Evolutionary conservation across 1,140 invertebrate species (phyloP), one percentile per base, ranked within the genome.

Genomic region (Copidosoma floridanum): DNA sequence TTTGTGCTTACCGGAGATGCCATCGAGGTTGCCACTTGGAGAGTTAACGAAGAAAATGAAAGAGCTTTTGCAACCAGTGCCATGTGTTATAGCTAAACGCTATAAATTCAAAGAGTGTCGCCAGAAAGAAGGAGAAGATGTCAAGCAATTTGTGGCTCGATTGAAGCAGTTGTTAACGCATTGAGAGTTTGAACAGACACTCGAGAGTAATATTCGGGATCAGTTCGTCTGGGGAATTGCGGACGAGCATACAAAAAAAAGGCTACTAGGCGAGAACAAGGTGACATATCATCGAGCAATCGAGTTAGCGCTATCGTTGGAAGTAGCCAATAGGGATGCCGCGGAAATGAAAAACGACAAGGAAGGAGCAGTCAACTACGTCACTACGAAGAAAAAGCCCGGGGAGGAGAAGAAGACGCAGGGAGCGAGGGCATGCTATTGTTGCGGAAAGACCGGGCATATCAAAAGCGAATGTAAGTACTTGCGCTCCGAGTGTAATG

Each of bases 1-100:
- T 59, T 52, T 75, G 43, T 73, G 72, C 53, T 59, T 64, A 6
- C 71, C 69, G 8, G 26, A 29, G 0, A 48, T 67, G 12, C 73
- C 73, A 2, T 63, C 66, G 20, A 29, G 43, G 8, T 70, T 70
- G 27, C 66, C 66, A 0, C 71, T 65, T 40, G 46, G 20, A 0
- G 66, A 74, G 24, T 61, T 73, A 29, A 58, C 65, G 10, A 51
- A 27, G 20, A 59, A 72, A 1, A 66, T 75, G 61, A 62, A 60
- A 14, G 37, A 68, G 1, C 68, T 74, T 50, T 54, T 75, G 37
- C 53, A 75, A 43, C 75, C 72, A 2, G 55, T 57, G 16, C 61
- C 68, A 1, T 74, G 68, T 8, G 59, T 67, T 8, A 69, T 73
- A 26, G n/a, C n/a, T n/a, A n/a, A n/a, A n/a, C n/a, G n/a, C n/a